Conservation (phyloP, 2,113 vertebrate genomes). For the Hippocampus mohnikei region DNA sequence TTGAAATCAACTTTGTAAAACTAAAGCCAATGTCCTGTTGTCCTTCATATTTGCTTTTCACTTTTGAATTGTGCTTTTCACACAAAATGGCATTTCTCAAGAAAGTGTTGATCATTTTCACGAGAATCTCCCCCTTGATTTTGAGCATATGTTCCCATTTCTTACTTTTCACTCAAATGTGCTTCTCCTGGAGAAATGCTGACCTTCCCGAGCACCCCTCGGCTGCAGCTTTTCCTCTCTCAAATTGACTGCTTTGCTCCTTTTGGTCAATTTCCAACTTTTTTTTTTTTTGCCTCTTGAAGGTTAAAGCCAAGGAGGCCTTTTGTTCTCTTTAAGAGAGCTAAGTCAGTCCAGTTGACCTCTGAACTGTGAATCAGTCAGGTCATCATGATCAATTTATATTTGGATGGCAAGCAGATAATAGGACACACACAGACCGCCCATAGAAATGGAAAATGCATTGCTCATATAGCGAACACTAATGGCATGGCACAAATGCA, state of each 20-base stretch:
- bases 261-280: conserved; percentile 31
- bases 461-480: background rate
- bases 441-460: background rate
- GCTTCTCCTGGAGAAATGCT: background rate
- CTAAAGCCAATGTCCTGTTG: background rate
- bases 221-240: conserved; percentile 6
- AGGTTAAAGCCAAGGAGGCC: background rate
- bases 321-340: conserved; percentile 32
- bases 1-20: background rate
- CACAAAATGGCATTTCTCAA: background rate
- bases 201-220: background rate
- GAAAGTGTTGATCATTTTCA: background rate
- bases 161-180: background rate
- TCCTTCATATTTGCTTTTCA: background rate
- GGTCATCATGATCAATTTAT: conserved; percentile 45
- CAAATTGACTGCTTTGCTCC: conserved; percentile 16
- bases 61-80: too few species aligned
- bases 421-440: conserved; percentile 7
- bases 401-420: conserved; percentile 25
- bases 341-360: conserved; percentile 20
- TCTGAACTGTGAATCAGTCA: conserved; percentile 40
- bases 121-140: background rate
- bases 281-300: conserved; percentile 3
- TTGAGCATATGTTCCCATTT: background rate
- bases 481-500: background rate